Percentiles rank a stretch among this genome's conserved stretches.
These are phyloP conservation scores for Rhagoletis pomonella DNA, from an alignment of 1,140 invertebrate genomes.

Conservation along the genomic window DNA sequence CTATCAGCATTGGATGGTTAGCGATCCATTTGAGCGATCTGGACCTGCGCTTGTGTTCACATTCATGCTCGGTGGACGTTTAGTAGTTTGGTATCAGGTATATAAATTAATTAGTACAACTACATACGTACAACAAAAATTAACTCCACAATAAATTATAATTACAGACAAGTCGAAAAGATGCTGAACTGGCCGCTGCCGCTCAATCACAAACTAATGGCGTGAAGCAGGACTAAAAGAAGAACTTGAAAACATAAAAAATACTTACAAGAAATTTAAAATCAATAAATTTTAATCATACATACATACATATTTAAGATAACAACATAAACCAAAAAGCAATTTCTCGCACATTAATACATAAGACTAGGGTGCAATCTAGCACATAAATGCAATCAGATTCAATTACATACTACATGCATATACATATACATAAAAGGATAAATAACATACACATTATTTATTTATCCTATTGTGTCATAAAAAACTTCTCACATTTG, in stretches of 20 bases:
- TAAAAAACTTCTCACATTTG: background rate
- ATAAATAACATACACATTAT: background rate
- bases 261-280: background rate
- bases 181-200: conserved; percentile 74
- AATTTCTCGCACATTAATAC: background rate
- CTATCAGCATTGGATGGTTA: conserved; percentile 94
- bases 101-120: background rate
- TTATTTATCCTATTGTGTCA: background rate
- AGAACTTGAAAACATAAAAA: background rate
- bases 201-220: conserved; percentile 78
- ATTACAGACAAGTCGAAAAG: conserved; percentile 78
- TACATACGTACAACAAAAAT: conserved; percentile 17
- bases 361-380: background rate
- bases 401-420: background rate
- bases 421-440: background rate
- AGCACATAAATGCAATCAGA: conserved; percentile 1
- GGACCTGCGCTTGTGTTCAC: conserved; percentile 95
- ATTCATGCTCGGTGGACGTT: conserved; percentile 93
- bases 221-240: conserved; percentile 79
- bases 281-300: conserved; percentile 31
- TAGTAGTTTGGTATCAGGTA: conserved; percentile 82
- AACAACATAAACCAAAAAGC: background rate
- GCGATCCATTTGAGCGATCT: conserved; percentile 94
- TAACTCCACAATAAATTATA: conserved; percentile 58
- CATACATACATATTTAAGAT: background rate